These are phyloP conservation scores for Vulpes ferrilata DNA, from an alignment of 2,113 vertebrate genomes.

Conservation along the genomic window DNA sequence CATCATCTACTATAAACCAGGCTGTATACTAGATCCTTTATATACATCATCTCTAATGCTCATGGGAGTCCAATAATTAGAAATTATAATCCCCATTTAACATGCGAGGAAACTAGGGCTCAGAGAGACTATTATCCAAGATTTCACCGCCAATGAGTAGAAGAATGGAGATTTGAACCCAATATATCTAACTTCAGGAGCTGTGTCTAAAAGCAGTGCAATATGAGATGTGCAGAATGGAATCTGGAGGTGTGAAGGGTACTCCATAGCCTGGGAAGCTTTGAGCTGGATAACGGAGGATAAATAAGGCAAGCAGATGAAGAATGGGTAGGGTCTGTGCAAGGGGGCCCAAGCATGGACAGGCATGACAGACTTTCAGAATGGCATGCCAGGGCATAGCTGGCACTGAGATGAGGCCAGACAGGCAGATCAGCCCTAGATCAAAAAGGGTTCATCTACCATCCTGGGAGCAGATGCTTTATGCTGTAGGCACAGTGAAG, in stretches of 20 bases:
- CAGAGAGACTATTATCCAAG: neutral
- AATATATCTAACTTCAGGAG: neutral
- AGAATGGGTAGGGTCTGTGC: neutral
- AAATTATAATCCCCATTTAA: neutral
- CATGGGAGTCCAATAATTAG: neutral
- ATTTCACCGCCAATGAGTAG: neutral
- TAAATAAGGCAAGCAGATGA: neutral
- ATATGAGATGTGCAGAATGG: neutral
- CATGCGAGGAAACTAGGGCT: neutral
- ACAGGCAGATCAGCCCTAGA: neutral
- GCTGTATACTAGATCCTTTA: neutral
- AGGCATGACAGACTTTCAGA: neutral
- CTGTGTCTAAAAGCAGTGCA: neutral
- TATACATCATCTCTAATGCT: neutral
- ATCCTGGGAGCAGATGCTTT: neutral
- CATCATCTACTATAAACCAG: neutral
- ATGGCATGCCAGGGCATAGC: neutral
- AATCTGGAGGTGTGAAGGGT: neutral
- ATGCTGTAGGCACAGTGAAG: neutral
- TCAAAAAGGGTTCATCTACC: neutral
- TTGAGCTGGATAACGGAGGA: neutral
- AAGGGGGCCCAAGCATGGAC: neutral
- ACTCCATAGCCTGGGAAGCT: neutral
- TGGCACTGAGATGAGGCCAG: neutral
- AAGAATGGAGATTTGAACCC: conserved; percentile 5